Evolutionary conservation across 2,113 vertebrate genomes (phyloP).

Genomic region (Megaceryle maxima): DNA sequence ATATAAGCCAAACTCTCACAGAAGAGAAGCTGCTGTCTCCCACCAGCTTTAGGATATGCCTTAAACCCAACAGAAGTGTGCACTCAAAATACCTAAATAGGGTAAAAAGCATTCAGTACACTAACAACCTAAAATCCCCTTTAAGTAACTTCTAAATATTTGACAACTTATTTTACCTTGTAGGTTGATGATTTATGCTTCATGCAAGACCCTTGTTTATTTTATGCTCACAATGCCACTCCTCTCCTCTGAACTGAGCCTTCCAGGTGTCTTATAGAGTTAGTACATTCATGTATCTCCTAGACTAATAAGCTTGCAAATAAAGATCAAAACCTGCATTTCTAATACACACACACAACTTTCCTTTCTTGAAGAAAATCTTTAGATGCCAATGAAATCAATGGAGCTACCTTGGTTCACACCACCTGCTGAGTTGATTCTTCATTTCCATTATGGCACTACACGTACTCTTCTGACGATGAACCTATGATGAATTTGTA

Average conservation of each 20-base stretch:
- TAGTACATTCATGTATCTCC: not conserved
- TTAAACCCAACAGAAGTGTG: not conserved
- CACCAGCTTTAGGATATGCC: not conserved
- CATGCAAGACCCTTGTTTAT: not conserved
- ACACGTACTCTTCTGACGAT: not conserved
- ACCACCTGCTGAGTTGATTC: conserved; percentile 4
- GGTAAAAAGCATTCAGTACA: not conserved
- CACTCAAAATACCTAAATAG: not conserved
- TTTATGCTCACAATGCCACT: not conserved
- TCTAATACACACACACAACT: not conserved
- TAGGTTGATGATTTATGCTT: not conserved
- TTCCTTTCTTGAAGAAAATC: not conserved
- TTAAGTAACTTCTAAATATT: not conserved
- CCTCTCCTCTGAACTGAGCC: not conserved
- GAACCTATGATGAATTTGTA: conserved; percentile 28
- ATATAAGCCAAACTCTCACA: not conserved
- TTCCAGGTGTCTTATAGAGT: not conserved
- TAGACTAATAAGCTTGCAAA: not conserved
- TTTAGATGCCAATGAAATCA: conserved; percentile 11
- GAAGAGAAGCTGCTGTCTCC: not conserved
- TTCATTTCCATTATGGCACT: not conserved
- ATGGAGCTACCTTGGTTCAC: not conserved
- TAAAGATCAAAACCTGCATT: not conserved
- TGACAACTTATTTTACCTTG: not conserved
- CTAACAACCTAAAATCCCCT: not conserved